phyloP scores from a whole-genome alignment of 2,888 invertebrate genomes.

The Hermaeophaga mercurialis region DNA sequence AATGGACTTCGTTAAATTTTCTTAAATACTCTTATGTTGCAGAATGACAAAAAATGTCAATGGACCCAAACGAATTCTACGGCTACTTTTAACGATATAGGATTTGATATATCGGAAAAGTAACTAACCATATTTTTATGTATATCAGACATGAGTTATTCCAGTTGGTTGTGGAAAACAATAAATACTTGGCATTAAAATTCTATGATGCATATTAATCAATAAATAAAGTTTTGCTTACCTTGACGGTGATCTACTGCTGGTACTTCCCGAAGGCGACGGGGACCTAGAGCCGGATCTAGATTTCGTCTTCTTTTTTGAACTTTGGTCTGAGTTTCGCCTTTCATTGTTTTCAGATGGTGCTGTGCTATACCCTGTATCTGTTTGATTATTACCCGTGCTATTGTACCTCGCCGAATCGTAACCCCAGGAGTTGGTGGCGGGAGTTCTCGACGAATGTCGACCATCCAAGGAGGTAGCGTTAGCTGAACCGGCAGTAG shows the following conservation, averaged over 20 bases:
- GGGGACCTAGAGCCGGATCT: constrained; percentile 61
- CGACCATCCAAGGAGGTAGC: constrained; percentile 19
- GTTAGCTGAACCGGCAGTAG: constrained; percentile 5
- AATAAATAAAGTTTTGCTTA: no score
- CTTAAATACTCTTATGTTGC: no score
- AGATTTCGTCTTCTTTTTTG: constrained; percentile 53
- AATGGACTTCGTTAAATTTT: no score
- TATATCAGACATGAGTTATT: no score
- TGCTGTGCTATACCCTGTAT: constrained; percentile 57
- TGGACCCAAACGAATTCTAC: no score
- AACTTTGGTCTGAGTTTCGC: constrained; percentile 53
- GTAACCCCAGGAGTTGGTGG: constrained; percentile 31
- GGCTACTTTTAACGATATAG: no score
- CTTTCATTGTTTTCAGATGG: constrained; percentile 50
- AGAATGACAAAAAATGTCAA: no score
- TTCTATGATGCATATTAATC: no score
- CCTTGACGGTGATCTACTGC: constrained; percentile 62
- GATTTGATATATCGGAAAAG: no score
- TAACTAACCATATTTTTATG: no score
- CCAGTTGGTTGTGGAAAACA: no score
- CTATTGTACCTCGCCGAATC: constrained; percentile 48
- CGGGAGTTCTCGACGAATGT: constrained; percentile 32
- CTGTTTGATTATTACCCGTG: constrained; percentile 57
- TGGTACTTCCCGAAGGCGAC: constrained; percentile 61
- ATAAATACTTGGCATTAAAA: no score